Evolutionary conservation across 2,797 vertebrate species (phyloP).

Genomic region (Gambelia wislizenii): DNA sequence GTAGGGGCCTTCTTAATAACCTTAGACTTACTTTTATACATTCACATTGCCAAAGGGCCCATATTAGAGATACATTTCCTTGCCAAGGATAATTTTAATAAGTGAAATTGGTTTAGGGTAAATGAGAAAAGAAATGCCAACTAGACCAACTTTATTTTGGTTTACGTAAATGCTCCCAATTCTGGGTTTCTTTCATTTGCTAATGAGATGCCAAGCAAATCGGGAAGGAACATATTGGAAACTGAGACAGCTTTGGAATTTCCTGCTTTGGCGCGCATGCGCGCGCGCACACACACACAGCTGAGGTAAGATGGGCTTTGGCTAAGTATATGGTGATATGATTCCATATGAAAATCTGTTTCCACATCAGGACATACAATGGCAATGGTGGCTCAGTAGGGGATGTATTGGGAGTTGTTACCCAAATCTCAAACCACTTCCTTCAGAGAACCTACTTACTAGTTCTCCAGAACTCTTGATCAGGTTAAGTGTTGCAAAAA

Average conservation of each 20-base stretch:
- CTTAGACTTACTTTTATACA: background rate
- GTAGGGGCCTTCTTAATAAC: constrained; percentile 20
- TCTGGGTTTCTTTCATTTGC: background rate
- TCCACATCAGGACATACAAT: background rate
- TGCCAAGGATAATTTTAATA: background rate
- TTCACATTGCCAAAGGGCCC: background rate
- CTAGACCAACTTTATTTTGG: background rate
- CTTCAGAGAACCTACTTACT: background rate
- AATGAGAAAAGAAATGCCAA: constrained; percentile 14
- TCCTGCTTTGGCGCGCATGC: background rate
- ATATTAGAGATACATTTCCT: background rate
- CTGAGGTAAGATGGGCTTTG: background rate
- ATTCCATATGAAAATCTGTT: background rate
- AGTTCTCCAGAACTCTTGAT: too few relatives aligned
- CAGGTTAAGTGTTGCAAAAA: too few relatives aligned
- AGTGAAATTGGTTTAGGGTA: background rate
- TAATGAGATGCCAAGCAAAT: background rate
- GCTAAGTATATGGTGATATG: background rate
- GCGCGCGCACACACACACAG: background rate
- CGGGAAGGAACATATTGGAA: background rate
- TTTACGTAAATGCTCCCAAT: background rate
- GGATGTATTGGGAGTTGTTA: background rate
- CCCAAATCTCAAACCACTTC: background rate
- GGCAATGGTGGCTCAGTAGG: background rate
- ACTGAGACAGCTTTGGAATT: background rate